phyloP scores from a whole-genome alignment of 1,140 invertebrate species.

The Drosophila trapezifrons region DNA sequence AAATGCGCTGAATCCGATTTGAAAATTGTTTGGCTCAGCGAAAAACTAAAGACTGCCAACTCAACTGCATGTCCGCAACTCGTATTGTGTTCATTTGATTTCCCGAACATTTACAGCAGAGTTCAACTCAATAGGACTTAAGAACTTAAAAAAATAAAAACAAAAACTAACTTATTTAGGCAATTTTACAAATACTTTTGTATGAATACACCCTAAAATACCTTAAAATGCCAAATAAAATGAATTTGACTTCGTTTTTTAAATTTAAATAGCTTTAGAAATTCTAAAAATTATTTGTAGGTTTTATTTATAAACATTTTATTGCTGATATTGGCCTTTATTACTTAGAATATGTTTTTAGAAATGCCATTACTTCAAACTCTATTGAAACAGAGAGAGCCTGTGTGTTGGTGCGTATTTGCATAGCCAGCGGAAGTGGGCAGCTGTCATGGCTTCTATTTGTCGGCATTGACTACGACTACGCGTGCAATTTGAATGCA shows the following conservation, averaged over 20 bases:
- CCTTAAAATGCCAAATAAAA: no score
- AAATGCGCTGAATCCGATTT: conserved; percentile 52
- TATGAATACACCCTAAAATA: no score
- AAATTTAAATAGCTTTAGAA: no score
- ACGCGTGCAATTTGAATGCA: conserved; percentile 34
- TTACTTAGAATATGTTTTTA: background rate
- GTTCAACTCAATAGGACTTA: background rate
- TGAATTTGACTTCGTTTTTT: no score
- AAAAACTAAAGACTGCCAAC: conserved; percentile 37
- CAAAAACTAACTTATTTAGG: no score
- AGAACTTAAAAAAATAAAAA: no score
- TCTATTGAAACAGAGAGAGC: background rate
- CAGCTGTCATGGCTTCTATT: conserved; percentile 42
- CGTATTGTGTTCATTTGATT: conserved; percentile 47
- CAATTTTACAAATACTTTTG: no score
- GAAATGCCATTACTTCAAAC: background rate
- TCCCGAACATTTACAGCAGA: background rate
- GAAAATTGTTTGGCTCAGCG: conserved; percentile 46
- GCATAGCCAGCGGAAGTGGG: conserved; percentile 47
- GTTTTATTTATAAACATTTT: no score
- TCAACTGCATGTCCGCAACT: conserved; percentile 25
- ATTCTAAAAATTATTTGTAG: no score
- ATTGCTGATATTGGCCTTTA: no score
- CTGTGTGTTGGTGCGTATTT: conserved; percentile 38
- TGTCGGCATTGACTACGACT: conserved; percentile 17